phyloP scores from a whole-genome alignment of 2,888 invertebrate species.

The Tryphoninae sp. region DNA sequence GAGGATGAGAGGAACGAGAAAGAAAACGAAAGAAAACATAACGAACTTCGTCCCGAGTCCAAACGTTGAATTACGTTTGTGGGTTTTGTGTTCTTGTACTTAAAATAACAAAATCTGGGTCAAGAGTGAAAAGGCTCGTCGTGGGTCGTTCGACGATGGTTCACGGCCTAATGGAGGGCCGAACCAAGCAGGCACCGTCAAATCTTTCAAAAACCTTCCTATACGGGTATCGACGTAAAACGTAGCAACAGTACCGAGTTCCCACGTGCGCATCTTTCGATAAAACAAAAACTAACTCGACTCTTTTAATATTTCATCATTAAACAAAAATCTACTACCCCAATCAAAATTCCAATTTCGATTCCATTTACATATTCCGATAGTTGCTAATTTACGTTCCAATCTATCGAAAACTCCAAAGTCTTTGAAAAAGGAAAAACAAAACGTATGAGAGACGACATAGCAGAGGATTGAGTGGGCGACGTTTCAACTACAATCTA shows the following conservation, averaged over 20 bases:
- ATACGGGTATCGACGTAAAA: not conserved
- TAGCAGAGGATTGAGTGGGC: too few species aligned
- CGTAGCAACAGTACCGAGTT: not conserved
- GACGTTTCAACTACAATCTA: too few species aligned
- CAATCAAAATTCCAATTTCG: too few species aligned
- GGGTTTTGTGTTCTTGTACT: constrained; percentile 46
- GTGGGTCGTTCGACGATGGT: constrained; percentile 27
- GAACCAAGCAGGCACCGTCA: not conserved
- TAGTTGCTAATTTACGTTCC: too few species aligned
- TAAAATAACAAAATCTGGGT: constrained; percentile 63
- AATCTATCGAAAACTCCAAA: too few species aligned
- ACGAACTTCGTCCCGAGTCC: constrained; percentile 28
- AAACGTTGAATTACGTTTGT: constrained; percentile 45
- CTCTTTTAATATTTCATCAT: too few species aligned
- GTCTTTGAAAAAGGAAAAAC: too few species aligned
- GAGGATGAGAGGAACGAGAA: not conserved
- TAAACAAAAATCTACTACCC: too few species aligned
- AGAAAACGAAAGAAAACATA: constrained; percentile 14
- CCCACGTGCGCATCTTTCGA: too few species aligned
- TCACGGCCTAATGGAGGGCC: constrained; percentile 40
- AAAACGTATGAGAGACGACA: too few species aligned
- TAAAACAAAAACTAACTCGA: too few species aligned
- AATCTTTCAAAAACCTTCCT: not conserved
- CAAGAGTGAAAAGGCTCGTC: constrained; percentile 61
- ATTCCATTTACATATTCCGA: too few species aligned